Evolutionary conservation across 2,113 vertebrate genomes (phyloP), one percentile per base, ranked within the genome.

Genomic region (Heptranchias perlo): DNA sequence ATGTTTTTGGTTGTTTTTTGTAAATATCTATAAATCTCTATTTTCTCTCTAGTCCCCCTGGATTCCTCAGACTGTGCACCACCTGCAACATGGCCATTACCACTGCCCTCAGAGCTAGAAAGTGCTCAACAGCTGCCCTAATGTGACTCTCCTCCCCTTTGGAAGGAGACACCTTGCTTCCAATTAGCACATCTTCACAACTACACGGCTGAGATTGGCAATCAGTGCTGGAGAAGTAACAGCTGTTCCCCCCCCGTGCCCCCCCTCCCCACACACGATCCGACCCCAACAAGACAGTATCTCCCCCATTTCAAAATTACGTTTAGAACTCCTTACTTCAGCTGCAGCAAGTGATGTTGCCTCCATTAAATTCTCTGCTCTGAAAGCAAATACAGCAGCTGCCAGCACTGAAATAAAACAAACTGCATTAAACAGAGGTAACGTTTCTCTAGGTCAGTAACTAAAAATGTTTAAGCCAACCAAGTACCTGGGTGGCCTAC

Each of bases 291-390:
- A 89, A 54, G 25, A 67, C 67, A 47, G 8, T 47, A 21, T 87
- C 44, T 47, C 44, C 87, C 6, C 86, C 13, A 89, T 54, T 35
- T 25, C 86, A 95, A 31, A 95, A 35, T 95, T 44, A 95, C 47
- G 10, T 49, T n/a, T 67, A 69, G 39, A 69, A 97, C 97, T 97
- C 97, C 98, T 98, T 98, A 99, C 99, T 98, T 99, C 99, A 96
- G 99, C 99, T 96, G 99, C 99, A 97, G 99, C 98, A 97, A 99
- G 97, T 97, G 99, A 99, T 96, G 98, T 98, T 98, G 99, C 99
- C 97, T 99, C 99, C 99, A 99, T 99, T 98, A 99, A 98, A 98
- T 99, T 99, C 97, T 99, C 99, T 44, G 99, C 98, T 96, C 99
- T 98, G 98, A 99, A 99, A 97, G 98, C 99, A 98, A 99, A 99